A percentile compares a stretch with the other conserved stretches of the same genome.
Conservation (phyloP, 1,140 invertebrate genomes). For the Laupala kohalensis region DNA sequence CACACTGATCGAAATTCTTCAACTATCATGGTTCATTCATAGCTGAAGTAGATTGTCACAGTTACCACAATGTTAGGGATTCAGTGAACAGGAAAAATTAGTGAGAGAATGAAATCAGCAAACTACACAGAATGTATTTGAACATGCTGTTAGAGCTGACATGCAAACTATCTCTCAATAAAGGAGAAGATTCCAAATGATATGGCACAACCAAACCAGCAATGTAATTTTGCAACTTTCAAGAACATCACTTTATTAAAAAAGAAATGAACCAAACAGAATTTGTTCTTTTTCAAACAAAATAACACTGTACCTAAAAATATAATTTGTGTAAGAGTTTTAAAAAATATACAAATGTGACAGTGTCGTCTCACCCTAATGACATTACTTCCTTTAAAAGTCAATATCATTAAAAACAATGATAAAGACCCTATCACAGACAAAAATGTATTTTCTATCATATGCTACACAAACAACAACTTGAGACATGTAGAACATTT, state of each 20-base stretch:
- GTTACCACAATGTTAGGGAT: too few relatives aligned
- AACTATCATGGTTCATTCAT: too few relatives aligned
- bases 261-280: not conserved
- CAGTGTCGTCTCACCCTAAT: conserved; percentile 2
- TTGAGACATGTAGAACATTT: not conserved
- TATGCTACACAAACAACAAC: not conserved
- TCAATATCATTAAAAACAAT: conserved; percentile 14
- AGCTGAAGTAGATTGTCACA: too few relatives aligned
- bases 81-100: too few relatives aligned
- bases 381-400: conserved; percentile 15
- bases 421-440: conserved; percentile 15
- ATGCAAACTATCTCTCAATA: too few relatives aligned
- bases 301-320: not conserved
- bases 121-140: too few relatives aligned
- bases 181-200: too few relatives aligned
- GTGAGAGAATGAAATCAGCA: too few relatives aligned
- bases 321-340: not conserved
- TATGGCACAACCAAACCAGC: not conserved
- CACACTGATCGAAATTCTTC: too few relatives aligned
- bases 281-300: not conserved
- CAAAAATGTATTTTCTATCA: conserved; percentile 2
- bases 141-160: too few relatives aligned
- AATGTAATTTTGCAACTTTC: too few relatives aligned
- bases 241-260: not conserved
- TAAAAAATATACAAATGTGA: not conserved